These are phyloP conservation scores for Drosophila tsacasi DNA, from an alignment of 1,140 invertebrate genomes.

Conservation along the genomic window DNA sequence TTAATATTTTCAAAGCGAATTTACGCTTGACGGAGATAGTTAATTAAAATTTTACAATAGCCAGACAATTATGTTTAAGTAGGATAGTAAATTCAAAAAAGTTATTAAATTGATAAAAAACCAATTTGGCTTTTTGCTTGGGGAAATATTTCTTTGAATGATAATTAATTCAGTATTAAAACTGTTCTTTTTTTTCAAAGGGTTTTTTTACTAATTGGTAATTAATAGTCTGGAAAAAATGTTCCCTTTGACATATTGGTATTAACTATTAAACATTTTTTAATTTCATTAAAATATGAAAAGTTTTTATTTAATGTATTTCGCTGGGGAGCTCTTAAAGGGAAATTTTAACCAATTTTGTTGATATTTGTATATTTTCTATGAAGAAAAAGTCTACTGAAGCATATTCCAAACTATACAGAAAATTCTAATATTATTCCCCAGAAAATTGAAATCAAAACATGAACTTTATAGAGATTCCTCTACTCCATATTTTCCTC, in stretches of 20 bases:
- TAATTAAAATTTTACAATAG: constrained; percentile 3
- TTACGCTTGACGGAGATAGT: not conserved
- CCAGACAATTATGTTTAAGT: constrained; percentile 12
- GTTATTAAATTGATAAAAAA: constrained; percentile 8
- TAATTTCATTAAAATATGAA: not conserved
- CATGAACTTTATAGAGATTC: too few relatives aligned
- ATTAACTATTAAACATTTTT: not conserved
- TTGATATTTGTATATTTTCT: not conserved
- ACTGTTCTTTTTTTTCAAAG: too few relatives aligned
- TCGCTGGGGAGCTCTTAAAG: not conserved
- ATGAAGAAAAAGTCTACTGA: not conserved
- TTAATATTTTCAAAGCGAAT: constrained; percentile 12
- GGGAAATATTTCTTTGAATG: constrained; percentile 1
- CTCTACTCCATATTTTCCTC: not conserved
- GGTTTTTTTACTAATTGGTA: not conserved
- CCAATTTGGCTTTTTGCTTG: not conserved
- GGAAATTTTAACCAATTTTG: not conserved
- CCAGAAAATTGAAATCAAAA: not conserved
- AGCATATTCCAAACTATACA: not conserved
- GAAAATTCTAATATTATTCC: not conserved
- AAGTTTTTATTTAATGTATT: not conserved
- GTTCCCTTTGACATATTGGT: not conserved
- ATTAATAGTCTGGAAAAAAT: not conserved
- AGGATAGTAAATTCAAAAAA: constrained; percentile 3
- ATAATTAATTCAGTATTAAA: constrained; percentile 1